Evolutionary conservation across 2,113 vertebrate species (phyloP), one percentile per base, ranked within the genome.

Genomic region (Dasyornis broadbenti): DNA sequence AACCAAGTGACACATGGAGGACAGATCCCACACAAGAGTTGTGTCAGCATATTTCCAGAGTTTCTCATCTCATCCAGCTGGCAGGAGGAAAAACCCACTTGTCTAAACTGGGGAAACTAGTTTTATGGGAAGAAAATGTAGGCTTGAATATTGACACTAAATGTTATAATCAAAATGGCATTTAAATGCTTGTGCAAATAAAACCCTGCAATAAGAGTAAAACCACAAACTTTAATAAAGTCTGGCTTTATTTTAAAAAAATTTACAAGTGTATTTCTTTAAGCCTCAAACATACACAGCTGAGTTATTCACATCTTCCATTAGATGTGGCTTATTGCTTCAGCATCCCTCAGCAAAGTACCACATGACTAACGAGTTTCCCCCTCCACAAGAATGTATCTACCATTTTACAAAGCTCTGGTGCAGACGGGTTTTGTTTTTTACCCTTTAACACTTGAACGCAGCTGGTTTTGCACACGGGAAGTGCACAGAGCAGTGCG

Each of bases 201-300:
- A 97, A 98, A 97, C 85, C 93, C 84, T 93, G 85, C 96, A 97
- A 95, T 97, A 97, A 97, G 93, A 96, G 89, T 96, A 97, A 98
- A 98, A 95, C 97, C 97, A 96, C 96, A 95, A 95, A 97, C 95
- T 81, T 96, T 97, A 96, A 84, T 97, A 97, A 97, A 97, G 93
- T 97, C 94, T 97, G 96, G 95, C 92, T 98, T 98, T 98, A 98
- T 98, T 98, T 96, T 3, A 80, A 96, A 96, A 97, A 97, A 96
- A 89, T 95, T 97, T 98, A 97, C 97, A 97, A 97, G 96, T 96
- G 96, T 97, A 93, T 96, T 97, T 95, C 91, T 95, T 96, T 78
- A 97, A 98, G 96, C 95, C 95, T 97, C 91, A 96, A 96, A 94
- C 72, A 68, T 91, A 96, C 89, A 94, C 77, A 96, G 93, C 91